A percentile compares a stretch with the other conserved stretches of the same genome.
Evolutionary conservation across 2,888 invertebrate genomes (phyloP).

Genomic region (Oegoconia quadripuncta): DNA sequence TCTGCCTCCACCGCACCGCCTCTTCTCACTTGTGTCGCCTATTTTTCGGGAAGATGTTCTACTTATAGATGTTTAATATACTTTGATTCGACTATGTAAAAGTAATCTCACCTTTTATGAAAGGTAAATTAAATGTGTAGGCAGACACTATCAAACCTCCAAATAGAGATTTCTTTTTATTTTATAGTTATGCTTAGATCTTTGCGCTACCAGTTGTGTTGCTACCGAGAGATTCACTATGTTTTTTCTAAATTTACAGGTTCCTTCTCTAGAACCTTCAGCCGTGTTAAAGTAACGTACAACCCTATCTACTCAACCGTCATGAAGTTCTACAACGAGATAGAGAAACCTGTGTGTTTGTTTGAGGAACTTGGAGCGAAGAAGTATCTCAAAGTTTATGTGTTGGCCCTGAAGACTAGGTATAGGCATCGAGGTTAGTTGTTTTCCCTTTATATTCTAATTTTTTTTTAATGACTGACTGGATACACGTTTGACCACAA

Average conservation of each 20-base stretch:
- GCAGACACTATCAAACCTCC: background rate
- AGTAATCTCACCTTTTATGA: no score
- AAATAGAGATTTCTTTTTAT: no score
- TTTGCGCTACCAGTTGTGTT: no score
- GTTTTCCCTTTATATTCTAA: background rate
- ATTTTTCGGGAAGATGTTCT: no score
- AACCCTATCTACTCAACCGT: constrained; percentile 54
- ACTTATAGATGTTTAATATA: no score
- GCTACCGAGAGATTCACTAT: background rate
- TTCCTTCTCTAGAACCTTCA: constrained; percentile 67
- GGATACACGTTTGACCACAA: no score
- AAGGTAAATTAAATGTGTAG: no score
- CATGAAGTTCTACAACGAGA: constrained; percentile 58
- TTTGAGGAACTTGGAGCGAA: constrained; percentile 45
- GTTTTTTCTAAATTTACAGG: constrained; percentile 34
- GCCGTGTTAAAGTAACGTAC: constrained; percentile 61
- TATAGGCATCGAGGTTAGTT: constrained; percentile 63
- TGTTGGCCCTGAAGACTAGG: constrained; percentile 56
- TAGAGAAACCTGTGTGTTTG: constrained; percentile 58
- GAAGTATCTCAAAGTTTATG: constrained; percentile 64
- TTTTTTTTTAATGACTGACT: background rate
- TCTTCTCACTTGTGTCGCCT: no score
- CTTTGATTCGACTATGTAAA: no score
- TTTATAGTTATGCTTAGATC: background rate
- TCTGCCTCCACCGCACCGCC: no score